phyloP scores from a whole-genome alignment of 1,140 invertebrate genomes.

The Diorhabda carinulata region DNA sequence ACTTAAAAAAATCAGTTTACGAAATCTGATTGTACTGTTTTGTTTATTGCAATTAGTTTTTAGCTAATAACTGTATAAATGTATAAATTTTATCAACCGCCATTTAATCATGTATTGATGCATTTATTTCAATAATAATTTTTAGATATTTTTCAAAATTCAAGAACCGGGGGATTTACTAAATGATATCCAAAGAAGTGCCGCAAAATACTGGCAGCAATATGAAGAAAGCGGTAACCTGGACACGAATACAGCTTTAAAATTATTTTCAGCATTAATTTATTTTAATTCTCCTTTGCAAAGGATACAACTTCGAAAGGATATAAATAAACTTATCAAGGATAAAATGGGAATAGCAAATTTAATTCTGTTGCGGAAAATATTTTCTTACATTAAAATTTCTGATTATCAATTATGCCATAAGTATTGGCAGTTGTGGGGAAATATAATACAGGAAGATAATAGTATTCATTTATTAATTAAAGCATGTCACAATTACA shows the following conservation, averaged over 20 bases:
- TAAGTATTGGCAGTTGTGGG: slow-evolving; percentile 47
- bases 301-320: slow-evolving; percentile 38
- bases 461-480: slow-evolving; percentile 40
- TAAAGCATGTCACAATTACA: slow-evolving; percentile 50
- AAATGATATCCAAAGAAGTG: slow-evolving; percentile 37
- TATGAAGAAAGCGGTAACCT: slow-evolving; percentile 26
- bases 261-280: slow-evolving; percentile 34
- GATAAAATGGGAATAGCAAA: slow-evolving; percentile 28
- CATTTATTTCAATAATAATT: not conserved
- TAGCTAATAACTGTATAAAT: too few species aligned
- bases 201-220: slow-evolving; percentile 33
- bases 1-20: too few species aligned
- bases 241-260: slow-evolving; percentile 24
- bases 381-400: slow-evolving; percentile 49
- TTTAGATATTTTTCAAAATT: slow-evolving; percentile 40
- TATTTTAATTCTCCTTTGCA: slow-evolving; percentile 42
- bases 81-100: too few species aligned
- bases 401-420: slow-evolving; percentile 47
- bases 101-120: too few species aligned
- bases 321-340: slow-evolving; percentile 41
- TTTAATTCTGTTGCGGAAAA: slow-evolving; percentile 42
- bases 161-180: slow-evolving; percentile 41
- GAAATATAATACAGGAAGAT: slow-evolving; percentile 34
- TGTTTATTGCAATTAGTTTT: too few species aligned
- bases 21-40: too few species aligned